Evolutionary conservation across 2,888 invertebrate genomes (phyloP), one percentile per base, ranked within the genome.

Genomic region (Xylota sylvarum): DNA sequence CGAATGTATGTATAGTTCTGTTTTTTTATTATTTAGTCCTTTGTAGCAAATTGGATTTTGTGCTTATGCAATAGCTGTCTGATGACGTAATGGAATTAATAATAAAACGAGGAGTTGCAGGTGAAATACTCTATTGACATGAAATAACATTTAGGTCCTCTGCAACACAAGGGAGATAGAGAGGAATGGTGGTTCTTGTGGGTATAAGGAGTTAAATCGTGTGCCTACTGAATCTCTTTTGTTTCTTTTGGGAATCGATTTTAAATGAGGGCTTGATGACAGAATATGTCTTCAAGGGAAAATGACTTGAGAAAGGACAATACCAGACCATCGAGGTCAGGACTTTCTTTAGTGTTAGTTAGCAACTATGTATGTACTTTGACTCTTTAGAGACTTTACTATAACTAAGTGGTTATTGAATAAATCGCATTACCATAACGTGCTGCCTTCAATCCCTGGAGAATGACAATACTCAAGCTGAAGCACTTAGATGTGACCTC

Each of bases 81-180:
- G 40, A 55, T 64, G 65, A 65, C 65, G 65, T 65, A 65, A 56
- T 35, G 10, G 27, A 37, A 37, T 76, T 37, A 55, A 56, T 46
- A 46, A 48, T 46, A 43, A 30, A 27, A 46, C 9, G 27, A 50
- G 5, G 50, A 32, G 17, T 32, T 62, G 30, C 40, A 64, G 32
- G 4, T 19, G 52, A 62, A 43, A 62, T 43, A 32, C n/a, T 7
- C 40, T 12, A 19, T 32, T 69, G 55, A 43, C 17, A 43, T 5
- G 30, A 69, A 69, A 69, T 30, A 30, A 17, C 56, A 17, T 30
- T 14, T 14, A 10, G 14, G 40, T 32, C 32, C 27, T 27, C 1
- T 12, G 19, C 23, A 6, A 32, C 4, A 19, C 23, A 9, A 55
- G 4, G 56, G n/a, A n/a, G n/a, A n/a, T 3, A 27, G 56, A 35